Base-by-base conservation (phyloP, 2,797 vertebrate genomes). In the Mus spretus region DNA sequence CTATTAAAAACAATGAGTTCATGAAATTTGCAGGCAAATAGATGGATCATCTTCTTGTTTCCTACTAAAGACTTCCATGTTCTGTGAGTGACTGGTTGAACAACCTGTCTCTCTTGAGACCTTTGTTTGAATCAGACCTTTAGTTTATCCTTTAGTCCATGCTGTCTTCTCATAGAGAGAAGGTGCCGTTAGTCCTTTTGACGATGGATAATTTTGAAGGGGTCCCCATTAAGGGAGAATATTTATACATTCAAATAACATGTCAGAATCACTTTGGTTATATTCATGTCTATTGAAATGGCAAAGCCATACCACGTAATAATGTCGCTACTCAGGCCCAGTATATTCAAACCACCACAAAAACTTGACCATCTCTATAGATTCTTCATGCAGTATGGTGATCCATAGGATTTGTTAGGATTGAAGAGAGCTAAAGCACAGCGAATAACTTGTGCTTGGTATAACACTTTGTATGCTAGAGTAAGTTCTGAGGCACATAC, bases 131-230 rank as follows among this genome's bases (percentile, higher is more conserved):
- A 57, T 12, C 19, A 80, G 53, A 26, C 10, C 70, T 87, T 84
- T 10, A 78, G 75, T 61, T 57, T 44, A 26, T 70, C 14, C 44
- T 65, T 53, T 37, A 80, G 19, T 40, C 14, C n/a, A 81, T 90
- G 6, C 50, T 85, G 8, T 65, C 8, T 6, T 50, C n/a, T 95
- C 40, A 28, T 13, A 83, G 24, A 90, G 28, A 89, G 65, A 17
- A 13, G 15, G 81, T 28, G 2, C 20, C 37, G 37, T 91, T 37
- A 63, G 31, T 2, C 2, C 37, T n/a, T 85, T 1, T 63, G 26
- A 22, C 0, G 12, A 1, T 3, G 9, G 5, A 17, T 37, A 50
- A 78, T 28, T 22, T 57, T 15, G 9, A 40, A 2, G 2, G 26
- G 6, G 10, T 10, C 7, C 82, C 2, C 34, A 90, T 34, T 19